These are phyloP conservation scores for Orycteropus afer DNA, from an alignment of 2,113 vertebrate species.

Conservation along the genomic window DNA sequence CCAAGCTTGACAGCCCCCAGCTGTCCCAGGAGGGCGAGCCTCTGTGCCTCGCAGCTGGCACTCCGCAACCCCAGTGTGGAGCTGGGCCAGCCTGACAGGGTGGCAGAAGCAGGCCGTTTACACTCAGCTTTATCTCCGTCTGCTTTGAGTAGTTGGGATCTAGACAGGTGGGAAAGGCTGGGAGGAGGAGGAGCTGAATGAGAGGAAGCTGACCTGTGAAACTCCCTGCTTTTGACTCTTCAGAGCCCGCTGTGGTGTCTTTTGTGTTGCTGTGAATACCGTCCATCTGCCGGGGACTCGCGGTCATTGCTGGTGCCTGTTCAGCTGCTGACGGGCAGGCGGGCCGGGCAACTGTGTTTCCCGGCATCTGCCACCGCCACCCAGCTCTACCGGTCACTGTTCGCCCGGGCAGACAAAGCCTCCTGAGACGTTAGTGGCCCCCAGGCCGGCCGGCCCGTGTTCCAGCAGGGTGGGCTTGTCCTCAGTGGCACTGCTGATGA, in stretches of 20 bases:
- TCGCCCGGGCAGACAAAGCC: constrained; percentile 67
- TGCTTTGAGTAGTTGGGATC: neutral
- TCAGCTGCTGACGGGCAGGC: constrained; percentile 42
- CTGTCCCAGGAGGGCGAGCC: neutral
- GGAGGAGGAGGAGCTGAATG: constrained; percentile 23
- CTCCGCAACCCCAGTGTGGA: constrained; percentile 39
- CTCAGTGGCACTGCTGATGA: neutral
- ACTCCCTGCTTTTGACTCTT: constrained; percentile 50
- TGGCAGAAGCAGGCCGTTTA: neutral
- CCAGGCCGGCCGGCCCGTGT: neutral
- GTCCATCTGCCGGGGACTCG: constrained; percentile 84
- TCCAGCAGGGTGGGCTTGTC: neutral
- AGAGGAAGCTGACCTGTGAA: too few relatives aligned
- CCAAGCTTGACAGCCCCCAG: neutral
- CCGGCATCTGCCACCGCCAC: constrained; percentile 58
- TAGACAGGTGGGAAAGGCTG: constrained; percentile 79
- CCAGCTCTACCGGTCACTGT: neutral
- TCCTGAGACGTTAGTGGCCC: neutral
- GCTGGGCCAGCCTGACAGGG: constrained; percentile 48
- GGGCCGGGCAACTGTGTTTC: constrained; percentile 51
- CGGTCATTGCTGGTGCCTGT: constrained; percentile 66
- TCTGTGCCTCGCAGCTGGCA: constrained; percentile 67
- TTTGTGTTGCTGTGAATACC: constrained; percentile 83
- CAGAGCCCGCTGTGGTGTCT: constrained; percentile 48
- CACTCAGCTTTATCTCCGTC: constrained; percentile 30